Base-by-base conservation (phyloP, 2,113 vertebrate species). In the Rhegmatorhina hoffmannsi region DNA sequence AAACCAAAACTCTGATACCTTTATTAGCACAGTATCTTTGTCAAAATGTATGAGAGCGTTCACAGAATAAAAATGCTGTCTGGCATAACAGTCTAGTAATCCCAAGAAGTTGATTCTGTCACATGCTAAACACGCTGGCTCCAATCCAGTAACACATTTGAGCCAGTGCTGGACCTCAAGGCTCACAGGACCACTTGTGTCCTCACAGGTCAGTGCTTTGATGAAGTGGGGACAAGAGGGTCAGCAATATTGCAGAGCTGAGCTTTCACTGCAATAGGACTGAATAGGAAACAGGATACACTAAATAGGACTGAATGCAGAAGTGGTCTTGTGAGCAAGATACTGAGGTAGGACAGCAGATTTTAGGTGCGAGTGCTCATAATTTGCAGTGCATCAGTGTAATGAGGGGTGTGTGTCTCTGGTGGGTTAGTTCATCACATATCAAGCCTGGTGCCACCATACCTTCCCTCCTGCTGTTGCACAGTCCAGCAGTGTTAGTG, bases 201-300 rank as follows among this genome's bases (percentile, higher is more conserved):
- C 46, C 69, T 89, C 82, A 63, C 88, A 91, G 92, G 78, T 87
- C 92, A 87, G 74, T 59, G 90, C 82, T 82, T 68, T 58, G 78
- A 63, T 67, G 74, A 70, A 58, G 43, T 6, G 47, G 52, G 78
- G 28, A 58, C 74, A 59, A 52, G 69, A 66, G 38, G 79, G 86
- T 76, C 89, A 83, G 44, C 9, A 4, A 4, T 8, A 13, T 20
- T 38, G 44, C n/a, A 60, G 72, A 31, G 70, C 76, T 66, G 55
- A 95, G 63, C 49, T 59, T 56, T 73, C 59, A n/a, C 49, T 66
- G 80, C 40, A 83, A 44, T 2, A 19, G 40, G 49, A 7, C 33
- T 26, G 44, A 80, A 26, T 5, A 33, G 29, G 66, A 63, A 90
- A 75, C 4, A 60, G 58, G 53, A 15, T 25, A 49, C 53, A 36